phyloP scores from a whole-genome alignment of 2,888 invertebrate species.

The Spilarctia lutea region DNA sequence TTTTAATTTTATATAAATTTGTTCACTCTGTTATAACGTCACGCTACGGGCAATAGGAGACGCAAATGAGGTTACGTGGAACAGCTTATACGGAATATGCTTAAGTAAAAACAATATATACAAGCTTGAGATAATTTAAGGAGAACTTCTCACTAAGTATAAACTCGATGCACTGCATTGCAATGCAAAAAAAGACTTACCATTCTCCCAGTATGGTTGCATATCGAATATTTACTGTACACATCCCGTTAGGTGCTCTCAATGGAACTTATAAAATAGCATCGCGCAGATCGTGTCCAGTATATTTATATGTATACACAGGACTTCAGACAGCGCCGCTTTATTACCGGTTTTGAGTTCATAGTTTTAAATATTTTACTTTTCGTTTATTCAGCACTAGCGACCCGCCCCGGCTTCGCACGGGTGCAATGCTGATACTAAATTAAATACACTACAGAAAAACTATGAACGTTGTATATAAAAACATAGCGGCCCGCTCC shows the following conservation, averaged over 20 bases:
- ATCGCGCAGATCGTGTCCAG: background rate
- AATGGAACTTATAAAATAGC: background rate
- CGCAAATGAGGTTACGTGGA: too few species aligned
- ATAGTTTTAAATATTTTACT: background rate
- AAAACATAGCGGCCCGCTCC: too few species aligned
- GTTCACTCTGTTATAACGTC: too few species aligned
- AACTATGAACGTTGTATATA: too few species aligned
- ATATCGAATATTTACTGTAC: background rate
- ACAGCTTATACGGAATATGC: background rate
- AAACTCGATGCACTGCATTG: background rate
- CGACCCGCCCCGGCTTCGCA: too few species aligned
- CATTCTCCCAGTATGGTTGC: background rate
- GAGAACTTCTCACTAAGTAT: background rate
- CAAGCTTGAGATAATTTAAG: background rate
- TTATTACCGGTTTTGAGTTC: background rate
- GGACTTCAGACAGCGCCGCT: background rate
- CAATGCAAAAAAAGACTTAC: background rate
- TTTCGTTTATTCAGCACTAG: background rate
- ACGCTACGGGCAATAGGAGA: too few species aligned
- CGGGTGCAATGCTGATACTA: too few species aligned
- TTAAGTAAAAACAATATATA: background rate
- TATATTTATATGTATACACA: background rate
- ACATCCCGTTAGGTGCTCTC: background rate
- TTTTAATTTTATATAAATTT: too few species aligned
- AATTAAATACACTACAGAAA: too few species aligned